A percentile compares a stretch with the other conserved stretches of the same genome.
phyloP scores from a whole-genome alignment of 2,797 vertebrate genomes.

The Chelonia mydas region DNA sequence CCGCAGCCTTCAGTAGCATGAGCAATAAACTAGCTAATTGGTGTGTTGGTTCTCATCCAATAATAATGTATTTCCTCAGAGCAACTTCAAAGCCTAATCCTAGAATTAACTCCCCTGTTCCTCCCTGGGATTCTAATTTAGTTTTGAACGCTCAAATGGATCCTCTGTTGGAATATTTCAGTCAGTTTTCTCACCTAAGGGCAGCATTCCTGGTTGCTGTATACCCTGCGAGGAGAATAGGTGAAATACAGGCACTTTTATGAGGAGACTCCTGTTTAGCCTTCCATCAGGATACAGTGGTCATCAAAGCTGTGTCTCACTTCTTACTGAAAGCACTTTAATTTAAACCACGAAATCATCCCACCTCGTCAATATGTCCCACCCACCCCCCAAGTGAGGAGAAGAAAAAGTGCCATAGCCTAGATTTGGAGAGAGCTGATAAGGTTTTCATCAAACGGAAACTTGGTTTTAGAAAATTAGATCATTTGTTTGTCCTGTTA shows the following conservation, averaged over 20 bases:
- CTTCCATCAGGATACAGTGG: conserved; percentile 53
- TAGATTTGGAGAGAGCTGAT: conserved; percentile 56
- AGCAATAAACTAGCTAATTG: conserved; percentile 76
- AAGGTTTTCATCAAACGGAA: conserved; percentile 60
- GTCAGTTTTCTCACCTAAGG: conserved; percentile 41
- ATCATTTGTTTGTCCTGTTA: conserved; percentile 44
- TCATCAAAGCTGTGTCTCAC: conserved; percentile 53
- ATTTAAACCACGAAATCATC: conserved; percentile 63
- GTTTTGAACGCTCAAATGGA: conserved; percentile 74
- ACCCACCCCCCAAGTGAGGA: conserved; percentile 38
- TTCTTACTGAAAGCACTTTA: conserved; percentile 47
- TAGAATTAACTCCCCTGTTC: conserved; percentile 72
- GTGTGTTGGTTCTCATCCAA: conserved; percentile 75
- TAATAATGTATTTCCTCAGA: conserved; percentile 76
- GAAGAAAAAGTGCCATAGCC: conserved; percentile 45
- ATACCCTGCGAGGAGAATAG: not conserved
- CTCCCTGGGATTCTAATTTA: conserved; percentile 74
- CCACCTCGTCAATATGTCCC: conserved; percentile 58
- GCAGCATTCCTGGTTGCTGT: conserved; percentile 41
- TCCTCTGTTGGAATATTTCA: conserved; percentile 54
- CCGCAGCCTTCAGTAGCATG: conserved; percentile 55
- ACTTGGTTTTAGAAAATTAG: conserved; percentile 42
- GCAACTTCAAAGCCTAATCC: conserved; percentile 74
- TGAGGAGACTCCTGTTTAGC: conserved; percentile 23
- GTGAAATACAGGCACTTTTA: conserved; percentile 42